A percentile compares a stretch with the other conserved stretches of the same genome.
Evolutionary conservation across 2,888 invertebrate genomes (phyloP).

Genomic region (Andricus curvator): DNA sequence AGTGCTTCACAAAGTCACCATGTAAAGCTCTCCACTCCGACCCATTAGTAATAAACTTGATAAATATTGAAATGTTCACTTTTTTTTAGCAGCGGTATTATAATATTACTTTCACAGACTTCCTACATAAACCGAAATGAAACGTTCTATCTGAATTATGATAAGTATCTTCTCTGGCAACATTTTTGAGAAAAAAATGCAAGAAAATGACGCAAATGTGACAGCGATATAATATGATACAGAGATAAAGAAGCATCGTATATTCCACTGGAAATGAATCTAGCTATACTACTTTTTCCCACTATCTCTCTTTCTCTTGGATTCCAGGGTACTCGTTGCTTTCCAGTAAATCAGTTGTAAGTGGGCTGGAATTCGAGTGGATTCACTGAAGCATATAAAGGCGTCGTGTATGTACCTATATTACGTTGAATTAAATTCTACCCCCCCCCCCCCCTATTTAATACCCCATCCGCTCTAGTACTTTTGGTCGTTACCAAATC

Average conservation of each 20-base stretch:
- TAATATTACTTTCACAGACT: no score
- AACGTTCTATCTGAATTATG: background rate
- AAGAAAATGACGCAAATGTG: background rate
- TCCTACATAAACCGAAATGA: no score
- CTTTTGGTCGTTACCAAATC: background rate
- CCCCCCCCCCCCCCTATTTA: background rate
- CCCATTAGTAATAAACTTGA: no score
- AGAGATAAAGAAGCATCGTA: slow-evolving; percentile 4
- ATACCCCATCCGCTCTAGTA: background rate
- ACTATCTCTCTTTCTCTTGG: background rate
- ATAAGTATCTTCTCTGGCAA: background rate
- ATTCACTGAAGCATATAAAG: slow-evolving; percentile 14
- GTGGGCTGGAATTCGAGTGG: slow-evolving; percentile 22
- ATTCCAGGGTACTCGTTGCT: slow-evolving; percentile 29
- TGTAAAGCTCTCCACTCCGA: no score
- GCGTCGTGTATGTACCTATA: background rate
- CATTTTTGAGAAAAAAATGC: background rate
- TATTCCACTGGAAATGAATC: slow-evolving; percentile 10
- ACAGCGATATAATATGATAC: background rate
- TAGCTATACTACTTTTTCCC: background rate
- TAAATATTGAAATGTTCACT: no score
- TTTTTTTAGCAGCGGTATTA: no score
- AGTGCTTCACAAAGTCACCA: no score
- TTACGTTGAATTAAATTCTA: background rate
- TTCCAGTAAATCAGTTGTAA: slow-evolving; percentile 31